These are phyloP conservation scores for Sandelia bainsii DNA, from an alignment of 2,797 vertebrate species.

Conservation along the genomic window DNA sequence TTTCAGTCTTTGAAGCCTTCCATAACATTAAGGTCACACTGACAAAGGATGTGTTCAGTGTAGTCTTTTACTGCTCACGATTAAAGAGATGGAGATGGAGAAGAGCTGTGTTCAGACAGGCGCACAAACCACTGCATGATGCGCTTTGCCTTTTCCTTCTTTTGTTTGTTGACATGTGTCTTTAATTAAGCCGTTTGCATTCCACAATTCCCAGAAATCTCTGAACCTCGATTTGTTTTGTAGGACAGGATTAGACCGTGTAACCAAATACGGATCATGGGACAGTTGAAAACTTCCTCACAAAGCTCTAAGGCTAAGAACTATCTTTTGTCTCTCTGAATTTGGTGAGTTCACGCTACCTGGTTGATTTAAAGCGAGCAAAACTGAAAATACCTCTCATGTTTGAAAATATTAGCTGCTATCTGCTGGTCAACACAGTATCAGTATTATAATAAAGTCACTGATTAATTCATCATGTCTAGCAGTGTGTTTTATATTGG, in stretches of 20 bases:
- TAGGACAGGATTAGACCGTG: not conserved
- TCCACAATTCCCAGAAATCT: not conserved
- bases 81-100: not conserved
- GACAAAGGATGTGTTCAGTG: not conserved
- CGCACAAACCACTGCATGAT: not conserved
- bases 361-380: not conserved
- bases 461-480: too few relatives aligned
- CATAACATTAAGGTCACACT: not conserved
- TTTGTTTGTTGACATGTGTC: not conserved
- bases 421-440: not conserved
- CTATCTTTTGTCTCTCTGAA: not conserved
- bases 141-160: not conserved
- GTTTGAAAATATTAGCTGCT: not conserved
- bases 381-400: too few relatives aligned
- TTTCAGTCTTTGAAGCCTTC: not conserved
- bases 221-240: not conserved
- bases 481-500: too few relatives aligned
- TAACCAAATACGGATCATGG: not conserved
- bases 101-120: not conserved
- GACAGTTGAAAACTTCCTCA: not conserved
- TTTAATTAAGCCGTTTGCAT: not conserved
- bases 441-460: too few relatives aligned
- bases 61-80: not conserved
- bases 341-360: not conserved
- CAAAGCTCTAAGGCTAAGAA: not conserved